A percentile compares a stretch with the other conserved stretches of the same genome.
Conservation (phyloP, 2,888 invertebrate genomes). For the Macrosoma leucophasiata region DNA sequence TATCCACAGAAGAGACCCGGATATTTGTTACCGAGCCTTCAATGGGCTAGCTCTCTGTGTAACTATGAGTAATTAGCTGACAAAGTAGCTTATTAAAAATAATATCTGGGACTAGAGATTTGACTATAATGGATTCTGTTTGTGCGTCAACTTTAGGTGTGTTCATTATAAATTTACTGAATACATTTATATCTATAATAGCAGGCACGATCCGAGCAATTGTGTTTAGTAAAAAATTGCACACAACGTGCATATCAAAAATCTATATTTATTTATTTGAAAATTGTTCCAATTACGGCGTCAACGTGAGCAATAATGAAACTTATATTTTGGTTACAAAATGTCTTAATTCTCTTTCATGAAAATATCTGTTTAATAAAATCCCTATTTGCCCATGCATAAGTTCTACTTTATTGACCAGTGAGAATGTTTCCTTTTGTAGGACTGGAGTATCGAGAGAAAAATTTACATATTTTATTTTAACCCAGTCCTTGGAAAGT, state of each 20-base stretch:
- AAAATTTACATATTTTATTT: too few relatives aligned
- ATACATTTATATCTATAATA: constrained; percentile 27
- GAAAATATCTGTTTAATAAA: too few relatives aligned
- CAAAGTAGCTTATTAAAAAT: constrained; percentile 49
- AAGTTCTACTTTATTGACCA: too few relatives aligned
- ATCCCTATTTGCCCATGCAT: too few relatives aligned
- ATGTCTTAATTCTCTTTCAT: too few relatives aligned
- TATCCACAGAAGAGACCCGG: too few relatives aligned
- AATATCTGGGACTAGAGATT: constrained; percentile 66
- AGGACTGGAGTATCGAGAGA: too few relatives aligned
- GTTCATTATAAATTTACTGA: constrained; percentile 27
- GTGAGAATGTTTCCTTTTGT: too few relatives aligned
- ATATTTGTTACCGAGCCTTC: constrained; percentile 25
- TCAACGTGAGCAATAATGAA: constrained; percentile 29
- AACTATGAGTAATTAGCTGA: constrained; percentile 41
- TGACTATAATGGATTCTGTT: constrained; percentile 63
- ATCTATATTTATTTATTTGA: constrained; percentile 13
- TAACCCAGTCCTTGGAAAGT: too few relatives aligned
- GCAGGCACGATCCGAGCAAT: constrained; percentile 26
- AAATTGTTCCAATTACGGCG: constrained; percentile 29
- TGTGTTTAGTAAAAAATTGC: constrained; percentile 7
- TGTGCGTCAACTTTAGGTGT: constrained; percentile 37
- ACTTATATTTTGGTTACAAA: constrained; percentile 37
- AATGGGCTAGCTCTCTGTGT: constrained; percentile 35
- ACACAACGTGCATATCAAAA: constrained; percentile 9